These are phyloP conservation scores for Holothuria leucospilota DNA, from an alignment of 53 echinoderm and acorn worm species.

Conservation along the genomic window DNA sequence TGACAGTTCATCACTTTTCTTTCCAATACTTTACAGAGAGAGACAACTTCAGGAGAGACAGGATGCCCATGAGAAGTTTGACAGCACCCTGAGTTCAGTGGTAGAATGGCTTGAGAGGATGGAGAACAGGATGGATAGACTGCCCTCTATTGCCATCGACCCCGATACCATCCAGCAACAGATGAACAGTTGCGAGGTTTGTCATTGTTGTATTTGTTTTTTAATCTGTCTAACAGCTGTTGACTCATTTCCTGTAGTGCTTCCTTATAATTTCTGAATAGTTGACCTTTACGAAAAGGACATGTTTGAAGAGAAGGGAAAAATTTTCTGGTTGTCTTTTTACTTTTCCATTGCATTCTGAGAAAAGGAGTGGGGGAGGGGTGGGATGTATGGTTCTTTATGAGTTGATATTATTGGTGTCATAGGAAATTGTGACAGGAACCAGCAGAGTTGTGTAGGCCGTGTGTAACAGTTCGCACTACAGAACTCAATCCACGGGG, in stretches of 20 bases:
- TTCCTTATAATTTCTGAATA: too few species aligned
- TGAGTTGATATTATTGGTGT: too few species aligned
- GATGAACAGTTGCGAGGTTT: slow-evolving; percentile 72
- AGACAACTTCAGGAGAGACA: slow-evolving; percentile 93
- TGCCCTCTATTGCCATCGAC: slow-evolving; percentile 81
- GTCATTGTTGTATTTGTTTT: not conserved
- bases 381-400: too few species aligned
- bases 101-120: slow-evolving; percentile 94
- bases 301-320: too few species aligned
- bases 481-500: too few species aligned
- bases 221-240: not conserved
- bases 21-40: slow-evolving; percentile 58
- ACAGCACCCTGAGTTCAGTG: slow-evolving; percentile 63
- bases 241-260: not conserved
- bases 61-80: slow-evolving; percentile 97
- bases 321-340: too few species aligned
- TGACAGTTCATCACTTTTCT: not conserved
- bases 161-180: slow-evolving; percentile 83
- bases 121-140: slow-evolving; percentile 84
- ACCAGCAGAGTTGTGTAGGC: too few species aligned
- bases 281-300: too few species aligned
- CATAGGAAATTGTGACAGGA: too few species aligned
- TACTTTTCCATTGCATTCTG: too few species aligned
- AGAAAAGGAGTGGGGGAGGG: too few species aligned
- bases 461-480: too few species aligned